Base-by-base conservation (phyloP, 1,140 invertebrate genomes). In the Vollenhovia emeryi region DNA sequence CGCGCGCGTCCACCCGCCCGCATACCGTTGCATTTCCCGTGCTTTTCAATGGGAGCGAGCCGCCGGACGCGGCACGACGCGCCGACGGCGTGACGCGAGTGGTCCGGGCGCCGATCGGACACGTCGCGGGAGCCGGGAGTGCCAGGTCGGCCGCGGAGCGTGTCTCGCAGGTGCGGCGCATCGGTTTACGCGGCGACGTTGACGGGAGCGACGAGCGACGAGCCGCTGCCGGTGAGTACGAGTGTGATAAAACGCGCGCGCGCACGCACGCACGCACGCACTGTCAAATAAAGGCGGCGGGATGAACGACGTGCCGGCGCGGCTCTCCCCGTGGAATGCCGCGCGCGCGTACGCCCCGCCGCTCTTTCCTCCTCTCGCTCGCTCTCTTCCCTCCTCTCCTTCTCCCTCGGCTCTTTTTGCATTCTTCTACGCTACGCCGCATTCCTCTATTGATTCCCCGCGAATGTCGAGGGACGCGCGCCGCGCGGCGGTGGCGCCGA, bases 361-460 rank as follows among this genome's bases (percentile, higher is more conserved):
- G 3, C 18, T 40, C 33, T 13, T 0, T 21, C 13, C 9, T n/a
- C 0, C 36, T 43, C 36, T 18, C 33, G 0, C 11, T 3, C 30
- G 0, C 57, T 0, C 27, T 2, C 18, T 40, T 8, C 11, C 33
- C 2, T 7, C 4, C 2, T 30, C 6, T 36, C 33, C 9, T 15
- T 64, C 7, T 33, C 15, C 24, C 30, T 75, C 50, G 33, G 15
- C n/a, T 33, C 21, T 36, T 68, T 71, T 43, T 82, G 57, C 40
- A 86, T 89, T 93, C 91, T 93, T 92, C 92, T 91, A 92, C 89
- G 91, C 92, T 92, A 91, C 86, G 90, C 92, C 91, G 93, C 94
- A 94, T 95, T 94, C 94, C 93, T 93, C 87, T 95, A 94, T 95
- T 87, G 93, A 95, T 95, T 94, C 92, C 88, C 86, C 36, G 87